Percentiles rank a stretch among this genome's conserved stretches.
Evolutionary conservation across 2,113 vertebrate species (phyloP).

Genomic region (Oriolus oriolus): DNA sequence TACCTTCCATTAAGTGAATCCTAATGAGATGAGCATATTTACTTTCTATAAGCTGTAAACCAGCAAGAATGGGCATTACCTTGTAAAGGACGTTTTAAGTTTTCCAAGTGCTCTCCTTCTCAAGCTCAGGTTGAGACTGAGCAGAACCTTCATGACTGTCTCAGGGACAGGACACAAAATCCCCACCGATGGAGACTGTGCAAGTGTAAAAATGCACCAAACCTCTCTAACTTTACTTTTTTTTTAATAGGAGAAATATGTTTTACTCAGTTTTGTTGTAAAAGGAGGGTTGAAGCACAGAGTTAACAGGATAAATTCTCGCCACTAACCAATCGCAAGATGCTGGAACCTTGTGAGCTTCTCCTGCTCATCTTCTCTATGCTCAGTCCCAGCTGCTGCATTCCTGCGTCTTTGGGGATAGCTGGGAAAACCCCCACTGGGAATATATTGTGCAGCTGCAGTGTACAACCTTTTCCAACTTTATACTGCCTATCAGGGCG

Average conservation of each 20-base stretch:
- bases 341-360: neutral
- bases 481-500: neutral
- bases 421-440: neutral
- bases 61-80: neutral
- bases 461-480: neutral
- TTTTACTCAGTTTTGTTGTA: neutral
- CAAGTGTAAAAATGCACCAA: neutral
- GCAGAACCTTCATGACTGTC: neutral
- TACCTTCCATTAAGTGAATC: neutral
- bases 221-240: neutral
- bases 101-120: neutral
- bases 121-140: neutral
- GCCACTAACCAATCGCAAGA: no score
- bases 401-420: neutral
- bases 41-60: neutral
- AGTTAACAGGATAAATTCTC: neutral
- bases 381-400: neutral
- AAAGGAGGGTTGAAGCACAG: neutral
- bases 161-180: neutral
- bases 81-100: neutral
- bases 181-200: neutral
- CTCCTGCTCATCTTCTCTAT: neutral
- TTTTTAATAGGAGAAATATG: neutral
- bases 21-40: neutral
- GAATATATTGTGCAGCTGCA: neutral